phyloP scores from a whole-genome alignment of 2,888 invertebrate species.

The Ennomos erosarius region DNA sequence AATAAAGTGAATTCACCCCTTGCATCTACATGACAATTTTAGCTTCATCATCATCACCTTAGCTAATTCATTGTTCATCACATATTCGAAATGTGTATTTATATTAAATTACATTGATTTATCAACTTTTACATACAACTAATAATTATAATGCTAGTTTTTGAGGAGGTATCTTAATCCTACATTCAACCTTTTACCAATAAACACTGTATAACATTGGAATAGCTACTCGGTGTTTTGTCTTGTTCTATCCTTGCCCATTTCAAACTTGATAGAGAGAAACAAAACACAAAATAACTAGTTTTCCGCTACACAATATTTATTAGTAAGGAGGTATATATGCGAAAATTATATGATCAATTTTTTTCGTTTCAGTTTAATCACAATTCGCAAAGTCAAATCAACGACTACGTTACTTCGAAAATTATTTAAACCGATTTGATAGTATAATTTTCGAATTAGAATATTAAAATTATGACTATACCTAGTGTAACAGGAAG shows the following conservation, averaged over 20 bases:
- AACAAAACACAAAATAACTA: too few species aligned
- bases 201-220: too few species aligned
- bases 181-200: constrained; percentile 5
- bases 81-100: constrained; percentile 40
- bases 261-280: too few species aligned
- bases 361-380: constrained; percentile 5
- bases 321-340: constrained; percentile 3
- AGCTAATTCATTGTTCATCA: constrained; percentile 43
- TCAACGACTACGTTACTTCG: neutral
- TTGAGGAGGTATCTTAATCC: constrained; percentile 36
- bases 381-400: constrained; percentile 1
- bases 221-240: too few species aligned
- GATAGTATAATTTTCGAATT: constrained; percentile 7
- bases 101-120: constrained; percentile 35
- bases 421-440: neutral
- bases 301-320: too few species aligned
- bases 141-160: constrained; percentile 34
- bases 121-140: constrained; percentile 35
- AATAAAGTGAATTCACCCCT: too few species aligned
- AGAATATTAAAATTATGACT: constrained; percentile 10
- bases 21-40: constrained; percentile 19
- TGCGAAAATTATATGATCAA: constrained; percentile 22
- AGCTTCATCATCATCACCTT: constrained; percentile 17
- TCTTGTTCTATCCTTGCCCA: too few species aligned
- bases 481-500: constrained; percentile 15